A percentile compares a stretch with the other conserved stretches of the same genome.
Evolutionary conservation across 2,113 vertebrate genomes (phyloP).

Genomic region (Onychostruthus taczanowskii): DNA sequence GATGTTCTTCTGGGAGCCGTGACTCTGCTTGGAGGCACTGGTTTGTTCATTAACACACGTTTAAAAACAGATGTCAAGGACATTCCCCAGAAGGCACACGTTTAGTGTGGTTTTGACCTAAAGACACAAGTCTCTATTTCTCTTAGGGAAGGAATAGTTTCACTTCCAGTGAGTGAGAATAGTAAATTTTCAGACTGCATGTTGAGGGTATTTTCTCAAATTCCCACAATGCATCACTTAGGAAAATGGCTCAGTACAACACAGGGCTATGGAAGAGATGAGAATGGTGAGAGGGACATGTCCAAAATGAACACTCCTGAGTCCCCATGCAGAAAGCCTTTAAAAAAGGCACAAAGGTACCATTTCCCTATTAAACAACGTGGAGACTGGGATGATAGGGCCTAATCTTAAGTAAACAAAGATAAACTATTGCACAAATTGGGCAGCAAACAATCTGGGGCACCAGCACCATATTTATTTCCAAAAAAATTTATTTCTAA

Average conservation of each 20-base stretch:
- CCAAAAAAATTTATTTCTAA: background rate
- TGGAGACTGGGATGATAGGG: background rate
- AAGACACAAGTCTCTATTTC: background rate
- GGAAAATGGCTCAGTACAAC: background rate
- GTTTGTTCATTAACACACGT: background rate
- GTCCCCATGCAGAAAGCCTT: background rate
- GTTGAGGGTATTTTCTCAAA: background rate
- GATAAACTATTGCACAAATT: background rate
- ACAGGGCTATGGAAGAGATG: background rate
- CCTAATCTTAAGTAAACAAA: background rate
- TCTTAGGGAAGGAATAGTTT: background rate
- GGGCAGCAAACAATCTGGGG: background rate
- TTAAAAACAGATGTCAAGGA: background rate
- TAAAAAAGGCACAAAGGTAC: background rate
- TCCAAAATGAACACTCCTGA: background rate
- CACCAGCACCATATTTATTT: background rate
- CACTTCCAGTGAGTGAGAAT: background rate
- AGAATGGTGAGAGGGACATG: background rate
- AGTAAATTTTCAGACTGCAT: background rate
- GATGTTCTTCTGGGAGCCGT: background rate
- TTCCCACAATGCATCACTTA: background rate
- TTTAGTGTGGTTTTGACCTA: background rate
- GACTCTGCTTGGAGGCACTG: slow-evolving; percentile 6
- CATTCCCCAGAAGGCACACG: background rate
- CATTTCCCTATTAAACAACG: background rate